Percentiles rank a stretch among this genome's conserved stretches.
Evolutionary conservation across 2,888 invertebrate genomes (phyloP).

Genomic region (Athrips mouffetella): DNA sequence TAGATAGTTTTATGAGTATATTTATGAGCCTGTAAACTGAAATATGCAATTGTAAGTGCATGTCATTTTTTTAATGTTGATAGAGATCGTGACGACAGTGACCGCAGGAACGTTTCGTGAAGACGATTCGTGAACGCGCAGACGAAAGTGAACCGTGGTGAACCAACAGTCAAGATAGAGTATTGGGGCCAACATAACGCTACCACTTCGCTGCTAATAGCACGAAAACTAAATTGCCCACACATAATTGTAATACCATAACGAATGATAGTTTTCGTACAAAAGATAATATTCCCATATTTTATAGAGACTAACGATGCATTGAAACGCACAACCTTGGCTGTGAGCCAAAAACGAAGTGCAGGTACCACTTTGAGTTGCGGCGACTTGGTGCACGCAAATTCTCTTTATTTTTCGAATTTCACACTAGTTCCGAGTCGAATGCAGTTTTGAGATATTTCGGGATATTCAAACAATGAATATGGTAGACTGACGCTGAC

Average conservation of each 20-base stretch:
- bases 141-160: slow-evolving; percentile 29
- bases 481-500: background rate
- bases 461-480: slow-evolving; percentile 8
- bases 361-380: slow-evolving; percentile 37
- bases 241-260: slow-evolving; percentile 29
- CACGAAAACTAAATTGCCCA: slow-evolving; percentile 7
- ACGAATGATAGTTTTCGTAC: slow-evolving; percentile 34
- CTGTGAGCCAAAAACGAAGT: slow-evolving; percentile 46
- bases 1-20: background rate
- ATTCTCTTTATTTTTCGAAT: slow-evolving; percentile 24
- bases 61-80: background rate
- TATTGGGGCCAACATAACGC: too few relatives aligned
- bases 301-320: slow-evolving; percentile 42
- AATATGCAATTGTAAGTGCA: background rate
- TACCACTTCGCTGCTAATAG: slow-evolving; percentile 24
- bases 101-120: slow-evolving; percentile 36
- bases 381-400: slow-evolving; percentile 26
- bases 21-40: background rate
- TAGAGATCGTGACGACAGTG: slow-evolving; percentile 26
- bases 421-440: slow-evolving; percentile 12
- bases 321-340: slow-evolving; percentile 59
- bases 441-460: slow-evolving; percentile 15
- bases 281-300: slow-evolving; percentile 37
- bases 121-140: slow-evolving; percentile 32
- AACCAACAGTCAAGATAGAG: slow-evolving; percentile 7